Conservation (phyloP, 2,113 vertebrate species). For the Phalacrocorax pelagicus region DNA sequence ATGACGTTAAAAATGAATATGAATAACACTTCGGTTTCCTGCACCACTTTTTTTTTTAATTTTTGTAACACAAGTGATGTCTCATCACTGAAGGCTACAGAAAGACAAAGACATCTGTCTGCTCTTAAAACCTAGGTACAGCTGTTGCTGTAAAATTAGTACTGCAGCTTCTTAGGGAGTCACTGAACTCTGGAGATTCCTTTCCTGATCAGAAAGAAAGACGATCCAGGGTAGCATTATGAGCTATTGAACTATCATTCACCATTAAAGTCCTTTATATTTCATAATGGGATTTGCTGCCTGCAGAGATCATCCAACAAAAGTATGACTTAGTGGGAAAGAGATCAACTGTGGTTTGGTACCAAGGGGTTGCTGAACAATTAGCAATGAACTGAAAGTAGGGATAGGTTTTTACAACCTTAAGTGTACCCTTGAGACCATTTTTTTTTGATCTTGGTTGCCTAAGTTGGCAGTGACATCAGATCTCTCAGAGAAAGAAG, state of each 20-base stretch:
- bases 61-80: neutral
- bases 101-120: slow-evolving; percentile 13
- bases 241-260: neutral
- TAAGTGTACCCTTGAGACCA: neutral
- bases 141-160: slow-evolving; percentile 11
- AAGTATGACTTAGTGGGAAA: neutral
- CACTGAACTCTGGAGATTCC: neutral
- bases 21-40: neutral
- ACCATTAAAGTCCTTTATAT: neutral
- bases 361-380: neutral
- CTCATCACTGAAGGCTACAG: neutral
- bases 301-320: neutral
- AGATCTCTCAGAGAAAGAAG: neutral
- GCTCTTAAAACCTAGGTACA: neutral
- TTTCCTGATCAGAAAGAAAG: neutral
- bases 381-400: neutral
- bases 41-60: neutral
- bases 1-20: neutral
- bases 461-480: neutral
- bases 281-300: neutral
- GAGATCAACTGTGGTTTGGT: neutral
- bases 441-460: neutral
- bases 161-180: neutral
- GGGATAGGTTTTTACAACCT: neutral
- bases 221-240: neutral